These are phyloP conservation scores for Drosophila prolongata DNA, from an alignment of 2,888 invertebrate genomes.

Conservation along the genomic window DNA sequence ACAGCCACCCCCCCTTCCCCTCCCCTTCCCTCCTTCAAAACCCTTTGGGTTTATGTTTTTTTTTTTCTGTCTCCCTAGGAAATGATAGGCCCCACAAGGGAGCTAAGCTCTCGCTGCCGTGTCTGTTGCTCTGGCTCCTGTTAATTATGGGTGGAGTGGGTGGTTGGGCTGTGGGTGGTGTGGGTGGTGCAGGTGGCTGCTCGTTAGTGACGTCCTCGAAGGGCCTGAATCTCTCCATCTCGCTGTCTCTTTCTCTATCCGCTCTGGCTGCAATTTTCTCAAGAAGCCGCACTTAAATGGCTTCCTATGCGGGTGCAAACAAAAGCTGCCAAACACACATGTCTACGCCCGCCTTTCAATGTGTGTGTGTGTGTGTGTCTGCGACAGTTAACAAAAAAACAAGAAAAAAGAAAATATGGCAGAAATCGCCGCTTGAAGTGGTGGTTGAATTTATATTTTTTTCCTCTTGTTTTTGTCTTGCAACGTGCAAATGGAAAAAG, in stretches of 20 bases:
- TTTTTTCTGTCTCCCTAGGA: constrained; percentile 27
- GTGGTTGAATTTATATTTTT: constrained; percentile 61
- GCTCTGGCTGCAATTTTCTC: constrained; percentile 78
- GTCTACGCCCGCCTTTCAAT: constrained; percentile 19
- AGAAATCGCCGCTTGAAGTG: constrained; percentile 68
- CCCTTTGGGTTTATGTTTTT: constrained; percentile 10
- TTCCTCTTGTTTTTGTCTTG: constrained; percentile 43
- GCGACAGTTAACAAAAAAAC: constrained; percentile 59
- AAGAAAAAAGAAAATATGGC: constrained; percentile 52
- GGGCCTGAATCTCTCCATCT: constrained; percentile 19
- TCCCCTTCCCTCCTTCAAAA: background rate
- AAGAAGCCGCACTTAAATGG: constrained; percentile 83
- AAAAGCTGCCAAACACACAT: constrained; percentile 54
- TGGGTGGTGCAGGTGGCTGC: constrained; percentile 19
- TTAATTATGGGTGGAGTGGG: constrained; percentile 38
- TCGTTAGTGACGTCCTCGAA: constrained; percentile 50
- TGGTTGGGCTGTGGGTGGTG: constrained; percentile 10
- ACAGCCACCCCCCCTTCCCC: background rate
- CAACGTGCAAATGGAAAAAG: constrained; percentile 62
- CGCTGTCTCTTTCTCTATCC: constrained; percentile 9
- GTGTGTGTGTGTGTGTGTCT: constrained; percentile 48
- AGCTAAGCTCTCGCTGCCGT: constrained; percentile 54
- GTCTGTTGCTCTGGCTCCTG: constrained; percentile 39
- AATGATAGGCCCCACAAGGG: constrained; percentile 65
- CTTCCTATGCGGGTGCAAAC: constrained; percentile 80